Conservation (phyloP, 2,888 invertebrate genomes). For the Heliconius aoede region DNA sequence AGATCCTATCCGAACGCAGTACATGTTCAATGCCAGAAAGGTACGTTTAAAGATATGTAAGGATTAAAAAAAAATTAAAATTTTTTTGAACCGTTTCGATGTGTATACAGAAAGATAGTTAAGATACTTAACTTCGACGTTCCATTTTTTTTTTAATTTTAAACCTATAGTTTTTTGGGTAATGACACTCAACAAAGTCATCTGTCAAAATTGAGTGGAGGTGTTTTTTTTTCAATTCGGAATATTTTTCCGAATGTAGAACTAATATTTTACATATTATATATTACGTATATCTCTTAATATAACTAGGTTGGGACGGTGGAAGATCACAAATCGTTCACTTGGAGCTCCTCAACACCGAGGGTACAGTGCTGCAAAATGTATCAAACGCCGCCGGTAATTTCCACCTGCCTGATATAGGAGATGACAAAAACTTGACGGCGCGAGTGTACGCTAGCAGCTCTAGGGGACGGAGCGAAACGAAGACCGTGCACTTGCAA, state of each 20-base stretch:
- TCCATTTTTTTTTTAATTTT: no score
- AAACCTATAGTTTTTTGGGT: no score
- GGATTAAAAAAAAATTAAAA: no score
- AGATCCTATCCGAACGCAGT: slow-evolving; percentile 55
- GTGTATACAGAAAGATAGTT: no score
- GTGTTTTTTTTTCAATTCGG: no score
- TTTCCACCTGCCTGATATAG: slow-evolving; percentile 59
- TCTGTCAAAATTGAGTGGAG: no score
- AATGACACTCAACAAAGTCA: no score
- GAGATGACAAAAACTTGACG: slow-evolving; percentile 59
- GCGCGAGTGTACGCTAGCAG: slow-evolving; percentile 64
- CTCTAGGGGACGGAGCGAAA: slow-evolving; percentile 59
- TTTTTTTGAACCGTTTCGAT: no score
- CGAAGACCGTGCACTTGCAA: slow-evolving; percentile 54
- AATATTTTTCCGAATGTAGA: no score
- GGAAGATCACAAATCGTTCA: slow-evolving; percentile 66
- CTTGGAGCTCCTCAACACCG: slow-evolving; percentile 57
- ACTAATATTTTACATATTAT: no score
- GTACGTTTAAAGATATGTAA: slow-evolving; percentile 42
- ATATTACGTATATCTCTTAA: no score
- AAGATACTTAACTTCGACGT: no score
- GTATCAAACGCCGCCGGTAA: slow-evolving; percentile 59
- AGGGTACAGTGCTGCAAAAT: slow-evolving; percentile 58
- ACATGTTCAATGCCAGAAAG: slow-evolving; percentile 64
- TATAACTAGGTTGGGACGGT: slow-evolving; percentile 69